These are phyloP conservation scores for Turritopsis dohrnii DNA, from an alignment of 30 jellyfish, hydroid and myxozoan species.

Conservation along the genomic window DNA sequence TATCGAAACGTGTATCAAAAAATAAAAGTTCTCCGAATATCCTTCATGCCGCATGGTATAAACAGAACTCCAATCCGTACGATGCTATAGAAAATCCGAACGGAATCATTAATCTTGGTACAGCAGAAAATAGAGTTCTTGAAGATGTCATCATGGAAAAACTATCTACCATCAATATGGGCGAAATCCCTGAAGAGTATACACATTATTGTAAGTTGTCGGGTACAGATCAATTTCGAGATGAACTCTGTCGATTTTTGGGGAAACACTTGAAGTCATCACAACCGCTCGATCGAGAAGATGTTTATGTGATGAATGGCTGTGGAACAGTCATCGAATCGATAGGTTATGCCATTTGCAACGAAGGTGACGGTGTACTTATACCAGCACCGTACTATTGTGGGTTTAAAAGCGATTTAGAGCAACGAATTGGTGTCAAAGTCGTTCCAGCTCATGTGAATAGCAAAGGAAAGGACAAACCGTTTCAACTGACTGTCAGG, in stretches of 20 bases:
- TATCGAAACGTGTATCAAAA: constrained; percentile 1
- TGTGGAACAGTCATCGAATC: constrained; percentile 72
- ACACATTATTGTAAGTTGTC: constrained; percentile 44
- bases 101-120: constrained; percentile 75
- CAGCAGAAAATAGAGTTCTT: constrained; percentile 55
- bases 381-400: constrained; percentile 80
- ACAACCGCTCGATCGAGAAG: constrained; percentile 29
- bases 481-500: constrained; percentile 51
- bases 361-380: constrained; percentile 67
- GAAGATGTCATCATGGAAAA: constrained; percentile 41
- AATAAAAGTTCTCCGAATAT: neutral
- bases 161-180: constrained; percentile 18
- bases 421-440: constrained; percentile 34
- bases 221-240: constrained; percentile 48
- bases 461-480: constrained; percentile 2
- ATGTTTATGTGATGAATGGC: constrained; percentile 58
- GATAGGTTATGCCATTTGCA: constrained; percentile 46
- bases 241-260: constrained; percentile 45
- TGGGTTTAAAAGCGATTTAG: constrained; percentile 47
- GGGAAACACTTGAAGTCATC: constrained; percentile 40
- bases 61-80: constrained; percentile 46
- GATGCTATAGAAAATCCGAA: constrained; percentile 41
- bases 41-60: constrained; percentile 30
- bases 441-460: constrained; percentile 43
- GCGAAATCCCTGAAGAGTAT: constrained; percentile 27